phyloP scores from a whole-genome alignment of 1,140 invertebrate species.

The Cryptotermes secundus region DNA sequence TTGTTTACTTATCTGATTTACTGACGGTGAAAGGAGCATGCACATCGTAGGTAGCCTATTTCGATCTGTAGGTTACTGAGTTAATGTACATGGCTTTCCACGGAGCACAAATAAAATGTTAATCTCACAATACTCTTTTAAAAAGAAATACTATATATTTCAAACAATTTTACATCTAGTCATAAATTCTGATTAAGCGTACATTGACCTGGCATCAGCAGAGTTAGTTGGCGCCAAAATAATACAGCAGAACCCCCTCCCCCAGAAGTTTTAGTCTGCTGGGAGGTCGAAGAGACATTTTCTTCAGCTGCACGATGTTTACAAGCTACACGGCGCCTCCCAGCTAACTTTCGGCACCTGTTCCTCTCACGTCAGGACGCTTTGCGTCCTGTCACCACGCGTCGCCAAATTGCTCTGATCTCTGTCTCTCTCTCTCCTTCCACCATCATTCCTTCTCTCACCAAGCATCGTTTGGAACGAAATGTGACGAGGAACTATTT shows the following conservation, averaged over 20 bases:
- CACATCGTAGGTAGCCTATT: too few relatives aligned
- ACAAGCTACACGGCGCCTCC: constrained; percentile 20
- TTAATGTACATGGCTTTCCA: neutral
- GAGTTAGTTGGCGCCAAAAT: neutral
- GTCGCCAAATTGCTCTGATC: constrained; percentile 29
- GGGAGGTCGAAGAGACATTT: neutral
- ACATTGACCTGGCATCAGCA: constrained; percentile 14
- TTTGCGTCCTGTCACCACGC: constrained; percentile 24
- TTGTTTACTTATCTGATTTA: too few relatives aligned
- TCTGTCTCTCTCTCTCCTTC: neutral
- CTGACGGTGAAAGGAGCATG: too few relatives aligned
- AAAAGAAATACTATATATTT: neutral
- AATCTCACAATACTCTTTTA: neutral
- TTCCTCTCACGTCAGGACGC: constrained; percentile 27
- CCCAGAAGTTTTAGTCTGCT: neutral
- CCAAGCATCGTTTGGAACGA: constrained; percentile 10
- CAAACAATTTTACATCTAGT: neutral
- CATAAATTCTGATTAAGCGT: constrained; percentile 7
- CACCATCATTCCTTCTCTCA: neutral
- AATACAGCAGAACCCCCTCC: neutral
- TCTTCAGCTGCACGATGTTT: neutral
- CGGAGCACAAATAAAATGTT: neutral
- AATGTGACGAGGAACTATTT: constrained; percentile 23
- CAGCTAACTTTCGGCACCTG: constrained; percentile 33
- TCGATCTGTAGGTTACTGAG: too few relatives aligned